phyloP scores from a whole-genome alignment of 2,797 vertebrate species.

The Myotis vivesi region DNA sequence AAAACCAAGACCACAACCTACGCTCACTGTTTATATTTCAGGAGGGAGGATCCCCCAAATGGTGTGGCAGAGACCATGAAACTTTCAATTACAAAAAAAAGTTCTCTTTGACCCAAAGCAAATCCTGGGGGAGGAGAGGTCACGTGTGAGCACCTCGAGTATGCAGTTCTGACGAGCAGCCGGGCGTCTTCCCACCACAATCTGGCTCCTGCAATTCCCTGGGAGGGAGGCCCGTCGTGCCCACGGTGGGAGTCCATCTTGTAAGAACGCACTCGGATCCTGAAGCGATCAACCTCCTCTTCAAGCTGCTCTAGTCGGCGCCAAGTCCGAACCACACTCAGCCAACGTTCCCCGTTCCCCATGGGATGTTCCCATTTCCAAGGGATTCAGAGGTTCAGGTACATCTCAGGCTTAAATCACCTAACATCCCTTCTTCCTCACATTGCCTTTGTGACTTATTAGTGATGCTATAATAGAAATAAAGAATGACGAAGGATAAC shows the following conservation, averaged over 20 bases:
- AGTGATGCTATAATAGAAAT: not conserved
- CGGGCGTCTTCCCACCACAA: not conserved
- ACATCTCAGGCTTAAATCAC: not conserved
- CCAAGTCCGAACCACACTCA: not conserved
- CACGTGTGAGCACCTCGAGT: not conserved
- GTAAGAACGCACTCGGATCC: fast-evolving
- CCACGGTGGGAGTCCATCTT: not conserved
- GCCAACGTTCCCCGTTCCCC: not conserved
- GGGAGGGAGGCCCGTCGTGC: not conserved
- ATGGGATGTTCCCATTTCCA: not conserved
- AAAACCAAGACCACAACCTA: not conserved
- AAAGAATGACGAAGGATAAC: not conserved
- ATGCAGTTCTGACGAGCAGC: too few relatives aligned
- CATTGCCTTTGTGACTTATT: not conserved
- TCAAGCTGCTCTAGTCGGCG: fast-evolving
- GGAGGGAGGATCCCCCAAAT: not conserved
- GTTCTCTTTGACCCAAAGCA: not conserved
- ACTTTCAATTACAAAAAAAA: not conserved
- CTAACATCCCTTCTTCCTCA: constrained; percentile 13
- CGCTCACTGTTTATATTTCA: not conserved
- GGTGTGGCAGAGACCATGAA: not conserved
- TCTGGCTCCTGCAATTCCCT: fast-evolving
- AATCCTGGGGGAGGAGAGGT: not conserved
- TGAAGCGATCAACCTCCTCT: not conserved
- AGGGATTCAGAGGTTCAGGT: not conserved